Conservation (phyloP, 2,888 invertebrate genomes). For the Pycnomerus fuliginosus region DNA sequence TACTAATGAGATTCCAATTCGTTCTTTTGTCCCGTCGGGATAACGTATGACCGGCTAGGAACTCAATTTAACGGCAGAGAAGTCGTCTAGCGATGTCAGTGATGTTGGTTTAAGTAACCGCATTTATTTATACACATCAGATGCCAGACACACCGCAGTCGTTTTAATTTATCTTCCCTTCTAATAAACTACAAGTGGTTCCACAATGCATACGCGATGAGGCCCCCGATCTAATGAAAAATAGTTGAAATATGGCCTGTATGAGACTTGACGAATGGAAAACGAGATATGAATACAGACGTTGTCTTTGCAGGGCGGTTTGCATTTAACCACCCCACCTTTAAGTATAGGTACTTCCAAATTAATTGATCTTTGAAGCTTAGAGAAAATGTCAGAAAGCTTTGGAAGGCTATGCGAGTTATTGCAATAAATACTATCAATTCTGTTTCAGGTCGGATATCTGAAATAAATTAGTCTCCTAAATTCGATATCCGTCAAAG, state of each 20-base stretch:
- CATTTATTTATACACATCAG: constrained; percentile 26
- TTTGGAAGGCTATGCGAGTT: no score
- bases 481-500: no score
- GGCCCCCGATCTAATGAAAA: constrained; percentile 36
- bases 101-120: constrained; percentile 16
- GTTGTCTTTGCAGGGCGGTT: constrained; percentile 3
- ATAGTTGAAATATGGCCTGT: constrained; percentile 35
- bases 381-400: no score
- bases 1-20: constrained; percentile 35
- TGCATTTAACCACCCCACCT: constrained; percentile 2
- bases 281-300: constrained; percentile 26
- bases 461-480: no score
- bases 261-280: constrained; percentile 25
- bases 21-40: constrained; percentile 28
- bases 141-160: constrained; percentile 28
- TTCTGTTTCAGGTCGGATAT: no score
- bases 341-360: constrained; percentile 2
- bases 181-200: constrained; percentile 43
- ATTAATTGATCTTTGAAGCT: no score
- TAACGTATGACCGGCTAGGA: constrained; percentile 21
- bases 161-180: constrained; percentile 43
- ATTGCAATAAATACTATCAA: no score
- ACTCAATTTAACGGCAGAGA: constrained; percentile 19
- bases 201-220: constrained; percentile 45
- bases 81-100: constrained; percentile 14